A percentile compares a stretch with the other conserved stretches of the same genome.
Evolutionary conservation across 2,888 invertebrate genomes (phyloP).

Genomic region (Melipona bicolor): DNA sequence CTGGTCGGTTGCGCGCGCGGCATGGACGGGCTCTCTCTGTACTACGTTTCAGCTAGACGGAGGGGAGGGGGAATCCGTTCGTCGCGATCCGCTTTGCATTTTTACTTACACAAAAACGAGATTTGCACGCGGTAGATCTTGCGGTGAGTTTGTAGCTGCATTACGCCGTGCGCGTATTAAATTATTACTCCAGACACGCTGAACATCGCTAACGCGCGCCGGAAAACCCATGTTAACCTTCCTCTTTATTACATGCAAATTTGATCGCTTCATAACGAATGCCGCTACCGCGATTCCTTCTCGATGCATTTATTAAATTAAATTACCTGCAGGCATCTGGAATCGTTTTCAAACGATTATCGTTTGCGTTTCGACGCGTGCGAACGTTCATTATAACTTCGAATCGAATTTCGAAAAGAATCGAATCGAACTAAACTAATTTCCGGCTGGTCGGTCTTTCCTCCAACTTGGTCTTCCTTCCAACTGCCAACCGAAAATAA

Average conservation of each 20-base stretch:
- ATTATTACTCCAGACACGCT: constrained; percentile 51
- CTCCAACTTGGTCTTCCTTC: not conserved
- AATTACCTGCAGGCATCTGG: not conserved
- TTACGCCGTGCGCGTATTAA: constrained; percentile 44
- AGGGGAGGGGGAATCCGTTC: constrained; percentile 45
- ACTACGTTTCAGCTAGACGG: constrained; percentile 34
- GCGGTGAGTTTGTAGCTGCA: constrained; percentile 47
- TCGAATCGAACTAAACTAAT: not conserved
- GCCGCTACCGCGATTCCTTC: constrained; percentile 34
- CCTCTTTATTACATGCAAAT: constrained; percentile 57
- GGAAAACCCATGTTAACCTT: constrained; percentile 57
- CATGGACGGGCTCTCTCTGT: not conserved
- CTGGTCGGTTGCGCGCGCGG: constrained; percentile 19
- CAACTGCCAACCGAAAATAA: not conserved
- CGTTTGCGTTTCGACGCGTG: not conserved
- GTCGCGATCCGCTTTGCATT: constrained; percentile 54
- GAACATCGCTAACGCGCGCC: constrained; percentile 49
- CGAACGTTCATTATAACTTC: not conserved
- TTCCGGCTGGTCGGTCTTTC: too few species aligned
- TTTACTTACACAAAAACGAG: constrained; percentile 51
- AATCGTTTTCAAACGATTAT: constrained; percentile 28
- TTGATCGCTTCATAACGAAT: constrained; percentile 57
- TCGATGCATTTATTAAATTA: constrained; percentile 36
- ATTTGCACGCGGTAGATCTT: constrained; percentile 48
- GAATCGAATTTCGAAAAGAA: not conserved